These are phyloP conservation scores for Ochropacha duplaris DNA, from an alignment of 2,888 invertebrate species.

Conservation along the genomic window DNA sequence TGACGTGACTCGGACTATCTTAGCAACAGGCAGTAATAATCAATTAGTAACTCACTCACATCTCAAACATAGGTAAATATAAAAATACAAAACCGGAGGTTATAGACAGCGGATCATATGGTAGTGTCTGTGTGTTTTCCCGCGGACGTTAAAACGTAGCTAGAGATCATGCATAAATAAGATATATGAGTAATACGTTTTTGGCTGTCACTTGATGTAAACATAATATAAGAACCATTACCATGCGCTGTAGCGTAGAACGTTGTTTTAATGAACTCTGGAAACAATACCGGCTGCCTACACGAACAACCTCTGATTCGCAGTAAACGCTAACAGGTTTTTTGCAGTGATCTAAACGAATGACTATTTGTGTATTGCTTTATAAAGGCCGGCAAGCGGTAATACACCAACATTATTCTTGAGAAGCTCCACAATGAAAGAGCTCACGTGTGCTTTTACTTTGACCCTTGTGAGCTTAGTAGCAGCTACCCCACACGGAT, in stretches of 20 bases:
- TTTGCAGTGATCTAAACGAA: conserved; percentile 64
- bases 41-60: conserved; percentile 30
- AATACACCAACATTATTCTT: conserved; percentile 66
- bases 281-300: conserved; percentile 60
- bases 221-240: conserved; percentile 28
- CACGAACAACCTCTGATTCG: conserved; percentile 66
- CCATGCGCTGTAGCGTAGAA: conserved; percentile 34
- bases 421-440: conserved; percentile 72
- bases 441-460: conserved; percentile 65
- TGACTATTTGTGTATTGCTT: conserved; percentile 75
- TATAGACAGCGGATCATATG: conserved; percentile 11
- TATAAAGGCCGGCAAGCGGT: conserved; percentile 69
- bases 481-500: conserved; percentile 64
- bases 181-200: conserved; percentile 47
- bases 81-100: conserved; percentile 34
- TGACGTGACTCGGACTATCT: no score
- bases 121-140: conserved; percentile 44
- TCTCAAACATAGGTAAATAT: conserved; percentile 20
- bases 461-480: conserved; percentile 54
- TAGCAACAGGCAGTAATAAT: conserved; percentile 15
- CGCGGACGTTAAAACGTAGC: conserved; percentile 22
- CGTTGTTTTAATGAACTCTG: conserved; percentile 46
- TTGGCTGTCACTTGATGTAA: conserved; percentile 21
- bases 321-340: conserved; percentile 74
- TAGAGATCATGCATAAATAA: conserved; percentile 22